phyloP scores from a whole-genome alignment of 2,888 invertebrate species.

The Eupithecia pulchellata region DNA sequence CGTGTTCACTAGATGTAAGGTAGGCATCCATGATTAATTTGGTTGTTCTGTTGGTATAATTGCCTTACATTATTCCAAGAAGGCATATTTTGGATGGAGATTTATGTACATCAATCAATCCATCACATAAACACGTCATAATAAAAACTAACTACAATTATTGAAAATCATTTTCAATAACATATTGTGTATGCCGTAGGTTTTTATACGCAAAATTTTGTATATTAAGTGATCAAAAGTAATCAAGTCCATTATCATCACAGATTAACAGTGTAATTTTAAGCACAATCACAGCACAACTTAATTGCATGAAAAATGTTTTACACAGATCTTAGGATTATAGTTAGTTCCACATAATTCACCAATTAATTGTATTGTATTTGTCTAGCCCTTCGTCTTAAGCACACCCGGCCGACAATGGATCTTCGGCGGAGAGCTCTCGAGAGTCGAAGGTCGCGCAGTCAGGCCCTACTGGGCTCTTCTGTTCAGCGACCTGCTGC shows the following conservation, averaged over 20 bases:
- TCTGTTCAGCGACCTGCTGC: conserved; percentile 92
- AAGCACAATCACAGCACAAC: too few species aligned
- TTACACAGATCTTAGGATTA: too few species aligned
- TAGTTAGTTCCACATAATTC: neutral
- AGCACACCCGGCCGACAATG: conserved; percentile 94
- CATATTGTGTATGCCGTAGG: too few species aligned
- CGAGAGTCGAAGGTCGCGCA: conserved; percentile 92
- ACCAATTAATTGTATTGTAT: neutral
- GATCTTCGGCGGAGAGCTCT: conserved; percentile 95
- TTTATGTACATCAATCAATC: neutral
- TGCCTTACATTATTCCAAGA: neutral
- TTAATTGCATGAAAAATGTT: neutral
- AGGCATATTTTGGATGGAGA: too few species aligned
- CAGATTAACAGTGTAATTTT: too few species aligned
- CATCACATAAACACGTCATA: neutral
- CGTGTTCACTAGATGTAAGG: conserved; percentile 96
- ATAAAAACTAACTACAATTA: neutral
- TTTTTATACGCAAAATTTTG: neutral
- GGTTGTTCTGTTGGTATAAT: neutral
- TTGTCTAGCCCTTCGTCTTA: conserved; percentile 90
- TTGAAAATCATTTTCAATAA: neutral
- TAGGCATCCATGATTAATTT: conserved; percentile 53
- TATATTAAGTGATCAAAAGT: too few species aligned
- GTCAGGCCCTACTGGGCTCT: conserved; percentile 94
- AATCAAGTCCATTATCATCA: too few species aligned